These are phyloP conservation scores for Panthera uncia DNA, from an alignment of 2,113 vertebrate genomes.

Conservation along the genomic window DNA sequence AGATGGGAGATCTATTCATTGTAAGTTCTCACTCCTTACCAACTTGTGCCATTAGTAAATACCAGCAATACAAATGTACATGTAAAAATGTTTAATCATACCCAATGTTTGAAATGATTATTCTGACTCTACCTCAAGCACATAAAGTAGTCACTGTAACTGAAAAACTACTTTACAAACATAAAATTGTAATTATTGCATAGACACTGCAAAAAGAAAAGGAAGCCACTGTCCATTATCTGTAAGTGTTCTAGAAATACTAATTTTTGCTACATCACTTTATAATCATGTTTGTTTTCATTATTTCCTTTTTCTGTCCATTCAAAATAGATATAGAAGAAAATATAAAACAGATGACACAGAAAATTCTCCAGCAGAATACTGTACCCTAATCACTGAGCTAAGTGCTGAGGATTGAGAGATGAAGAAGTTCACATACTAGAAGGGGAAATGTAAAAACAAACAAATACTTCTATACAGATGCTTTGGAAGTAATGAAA, in stretches of 20 bases:
- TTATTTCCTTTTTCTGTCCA: neutral
- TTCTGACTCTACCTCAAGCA: neutral
- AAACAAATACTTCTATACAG: neutral
- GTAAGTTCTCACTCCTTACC: neutral
- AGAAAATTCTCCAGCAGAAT: constrained; percentile 11
- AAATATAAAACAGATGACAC: neutral
- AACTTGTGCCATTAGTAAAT: neutral
- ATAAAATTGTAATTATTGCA: neutral
- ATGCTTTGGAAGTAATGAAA: neutral
- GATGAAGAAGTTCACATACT: neutral
- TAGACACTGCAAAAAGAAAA: neutral
- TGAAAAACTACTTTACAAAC: neutral
- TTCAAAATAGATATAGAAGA: neutral
- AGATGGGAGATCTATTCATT: neutral
- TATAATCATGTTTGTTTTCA: neutral
- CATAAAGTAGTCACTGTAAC: neutral
- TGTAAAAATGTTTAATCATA: neutral
- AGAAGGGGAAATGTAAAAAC: neutral
- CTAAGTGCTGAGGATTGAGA: neutral
- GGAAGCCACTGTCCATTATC: neutral
- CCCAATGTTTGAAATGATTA: neutral
- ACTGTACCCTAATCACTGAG: neutral
- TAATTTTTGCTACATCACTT: neutral
- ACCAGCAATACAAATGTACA: neutral
- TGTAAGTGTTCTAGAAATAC: neutral